Percentiles rank a stretch among this genome's conserved stretches.
phyloP scores from a whole-genome alignment of 1,140 invertebrate genomes.

The Polyergus mexicanus region DNA sequence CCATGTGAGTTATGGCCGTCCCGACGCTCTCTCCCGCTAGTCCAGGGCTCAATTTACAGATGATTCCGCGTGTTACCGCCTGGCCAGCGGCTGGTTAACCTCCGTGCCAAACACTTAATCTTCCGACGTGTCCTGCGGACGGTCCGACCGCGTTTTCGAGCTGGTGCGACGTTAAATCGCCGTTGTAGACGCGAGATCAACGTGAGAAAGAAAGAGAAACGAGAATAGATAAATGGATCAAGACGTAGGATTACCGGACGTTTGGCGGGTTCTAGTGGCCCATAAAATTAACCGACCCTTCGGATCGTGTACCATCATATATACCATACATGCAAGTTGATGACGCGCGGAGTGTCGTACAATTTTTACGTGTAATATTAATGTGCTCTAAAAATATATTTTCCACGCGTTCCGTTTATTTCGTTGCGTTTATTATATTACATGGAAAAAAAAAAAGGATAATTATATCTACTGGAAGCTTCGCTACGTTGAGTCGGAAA shows the following conservation, averaged over 20 bases:
- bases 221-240: constrained; percentile 64
- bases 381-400: not conserved
- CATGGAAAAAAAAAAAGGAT: not conserved
- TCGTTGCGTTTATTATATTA: not conserved
- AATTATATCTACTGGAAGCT: not conserved
- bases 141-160: constrained; percentile 72
- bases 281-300: constrained; percentile 81
- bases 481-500: not conserved
- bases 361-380: not conserved
- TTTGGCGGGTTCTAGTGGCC: constrained; percentile 79
- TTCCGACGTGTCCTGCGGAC: constrained; percentile 82
- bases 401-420: not conserved
- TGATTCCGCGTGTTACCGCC: constrained; percentile 87
- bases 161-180: constrained; percentile 75
- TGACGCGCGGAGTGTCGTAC: constrained; percentile 46
- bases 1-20: constrained; percentile 84
- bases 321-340: constrained; percentile 71
- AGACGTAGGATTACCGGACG: constrained; percentile 45
- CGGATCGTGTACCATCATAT: constrained; percentile 60
- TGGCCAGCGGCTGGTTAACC: constrained; percentile 85
- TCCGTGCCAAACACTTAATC: constrained; percentile 87
- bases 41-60: constrained; percentile 88
- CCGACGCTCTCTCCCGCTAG: constrained; percentile 83
- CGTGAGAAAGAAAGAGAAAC: constrained; percentile 48
- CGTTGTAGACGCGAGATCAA: constrained; percentile 57